A percentile compares a stretch with the other conserved stretches of the same genome.
Evolutionary conservation across 2,888 invertebrate species (phyloP).

Genomic region (Torymus aiolomorphi): DNA sequence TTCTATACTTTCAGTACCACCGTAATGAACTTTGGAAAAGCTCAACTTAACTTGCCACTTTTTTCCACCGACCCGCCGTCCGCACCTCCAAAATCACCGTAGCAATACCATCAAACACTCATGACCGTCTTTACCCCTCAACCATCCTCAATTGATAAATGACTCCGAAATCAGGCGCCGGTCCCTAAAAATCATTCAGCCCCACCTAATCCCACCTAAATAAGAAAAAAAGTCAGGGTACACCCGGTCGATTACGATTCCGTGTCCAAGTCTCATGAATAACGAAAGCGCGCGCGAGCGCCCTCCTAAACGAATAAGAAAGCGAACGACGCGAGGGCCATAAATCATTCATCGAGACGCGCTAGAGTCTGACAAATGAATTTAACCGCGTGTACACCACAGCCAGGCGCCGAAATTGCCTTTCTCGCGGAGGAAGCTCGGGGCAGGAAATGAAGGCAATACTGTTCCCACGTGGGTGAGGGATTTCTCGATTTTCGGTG

Average conservation of each 20-base stretch:
- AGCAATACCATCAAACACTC: too few species aligned
- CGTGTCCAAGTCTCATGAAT: constrained; percentile 22
- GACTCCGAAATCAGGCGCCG: too few species aligned
- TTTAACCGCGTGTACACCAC: constrained; percentile 26
- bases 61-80: too few species aligned
- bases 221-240: not conserved
- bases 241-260: constrained; percentile 3
- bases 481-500: constrained; percentile 11
- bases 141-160: too few species aligned
- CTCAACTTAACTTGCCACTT: too few species aligned
- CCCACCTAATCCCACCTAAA: not conserved
- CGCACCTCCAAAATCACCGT: too few species aligned
- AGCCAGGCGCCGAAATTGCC: constrained; percentile 55
- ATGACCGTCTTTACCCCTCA: too few species aligned
- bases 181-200: too few species aligned
- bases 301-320: not conserved
- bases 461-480: constrained; percentile 2
- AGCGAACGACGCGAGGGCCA: not conserved
- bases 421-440: constrained; percentile 55
- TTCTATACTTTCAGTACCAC: too few species aligned
- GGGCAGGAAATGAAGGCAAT: constrained; percentile 58
- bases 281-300: constrained; percentile 1
- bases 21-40: too few species aligned
- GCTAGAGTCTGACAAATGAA: constrained; percentile 51
- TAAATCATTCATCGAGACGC: constrained; percentile 46